Evolutionary conservation across 2,113 vertebrate genomes (phyloP), one percentile per base, ranked within the genome.

Genomic region (Burhinus oedicnemus): DNA sequence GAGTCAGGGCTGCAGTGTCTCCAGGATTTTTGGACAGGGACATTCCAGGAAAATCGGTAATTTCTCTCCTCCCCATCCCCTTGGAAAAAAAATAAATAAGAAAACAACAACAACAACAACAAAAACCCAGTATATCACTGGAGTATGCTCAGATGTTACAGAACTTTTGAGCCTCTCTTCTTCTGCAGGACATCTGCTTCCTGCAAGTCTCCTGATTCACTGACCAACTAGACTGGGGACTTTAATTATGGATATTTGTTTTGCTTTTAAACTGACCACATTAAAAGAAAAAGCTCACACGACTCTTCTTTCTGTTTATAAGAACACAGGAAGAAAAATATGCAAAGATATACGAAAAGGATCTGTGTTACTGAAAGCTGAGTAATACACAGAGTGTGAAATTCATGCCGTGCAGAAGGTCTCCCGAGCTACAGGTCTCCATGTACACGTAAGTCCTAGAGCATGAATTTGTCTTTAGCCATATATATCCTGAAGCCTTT

Each of bases 1-100:
- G 36, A 83, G 79, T 66, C 76, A 55, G 20, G 45, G 47, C 55
- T 89, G 11, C 34, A 94, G 57, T 38, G 44, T 40, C 71, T 57
- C 65, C 55, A 66, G 49, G 83, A 96, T 90, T 92, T 97, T 79
- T 42, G 69, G 68, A 82, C 95, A 77, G 70, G 58, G 80, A 89
- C 92, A 75, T 97, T 96, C 87, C 95, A 98, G 97, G 93, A 97
- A 98, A 95, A 96, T 29, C 40, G 44, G 25, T 85, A 95, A 97
- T 92, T 97, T 97, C 80, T 97, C 76, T 55, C 76, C 36, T 90
- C 17, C 51, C 38, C 23, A 14, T 14, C 17, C 76, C 12, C 77
- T 85, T 86, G 87, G 95, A 77, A 96, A 96, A 95, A 96, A 95
- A 96, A 60, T 71, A 61, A 89, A 52, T 2, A 51, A 55, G 11